Evolutionary conservation across 2,888 invertebrate genomes (phyloP), one percentile per base, ranked within the genome.

Genomic region (Tolmerus cingulatus): DNA sequence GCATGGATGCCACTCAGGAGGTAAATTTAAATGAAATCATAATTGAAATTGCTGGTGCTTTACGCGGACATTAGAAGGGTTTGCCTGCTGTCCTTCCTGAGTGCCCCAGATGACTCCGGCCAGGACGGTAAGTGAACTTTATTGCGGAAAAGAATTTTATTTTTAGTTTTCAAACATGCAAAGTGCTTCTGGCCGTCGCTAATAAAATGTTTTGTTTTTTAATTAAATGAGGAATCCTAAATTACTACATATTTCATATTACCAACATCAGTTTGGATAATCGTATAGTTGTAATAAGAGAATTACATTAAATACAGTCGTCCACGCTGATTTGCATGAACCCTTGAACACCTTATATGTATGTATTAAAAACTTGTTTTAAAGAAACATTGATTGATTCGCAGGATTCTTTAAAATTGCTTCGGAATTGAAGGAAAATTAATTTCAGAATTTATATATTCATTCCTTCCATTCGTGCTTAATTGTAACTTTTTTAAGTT

Each of bases 11-110:
- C 78, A 43, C 78, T 43, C 66, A 66, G 43, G 37, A 23, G 37
- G 78, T 78, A 37, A 78, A 78, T 78, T 78, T 78, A 78, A 43
- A 78, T 76, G 27, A 66, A 66, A 66, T 66, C 66, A 66, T 66
- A 66, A 66, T 66, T 66, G 66, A 66, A 66, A 66, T 66, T 66
- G 66, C 66, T 66, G 2, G 66, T 66, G 5, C 66, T 27, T 66
- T 23, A 66, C 66, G 66, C 66, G 8, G 14, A 66, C 66, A 66
- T 66, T 23, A 66, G 66, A 66, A 66, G 12, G 23, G 66, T 66
- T 66, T 19, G 23, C 66, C 12, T 23, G 12, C 66, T 12, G 66
- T 27, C 66, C 66, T 19, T 66, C 9, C 23, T 8, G 27, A 27
- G 66, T 8, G 66, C 27, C 23, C 23, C n/a, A 23, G 23, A 19